Conservation (phyloP, 2,888 invertebrate species). For the Xanthorhoe designata region DNA sequence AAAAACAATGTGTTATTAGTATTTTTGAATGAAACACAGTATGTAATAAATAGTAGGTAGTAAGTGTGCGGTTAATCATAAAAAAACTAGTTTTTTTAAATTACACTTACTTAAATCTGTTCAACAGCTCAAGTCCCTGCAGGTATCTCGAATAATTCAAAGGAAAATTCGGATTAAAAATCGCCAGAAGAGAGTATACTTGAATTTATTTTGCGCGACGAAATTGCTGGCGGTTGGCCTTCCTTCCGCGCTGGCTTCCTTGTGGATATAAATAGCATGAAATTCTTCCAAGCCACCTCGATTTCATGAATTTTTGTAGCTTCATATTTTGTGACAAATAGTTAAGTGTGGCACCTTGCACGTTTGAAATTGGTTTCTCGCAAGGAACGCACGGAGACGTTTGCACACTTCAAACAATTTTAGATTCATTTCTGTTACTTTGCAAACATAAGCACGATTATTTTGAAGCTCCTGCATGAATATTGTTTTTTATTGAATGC, state of each 20-base stretch:
- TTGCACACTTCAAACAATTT: constrained; percentile 44
- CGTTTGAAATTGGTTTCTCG: constrained; percentile 59
- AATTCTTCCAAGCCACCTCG: constrained; percentile 58
- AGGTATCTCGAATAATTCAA: constrained; percentile 65
- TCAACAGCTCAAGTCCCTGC: constrained; percentile 38
- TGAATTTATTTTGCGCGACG: constrained; percentile 66
- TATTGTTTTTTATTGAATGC: neutral
- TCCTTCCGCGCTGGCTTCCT: constrained; percentile 59
- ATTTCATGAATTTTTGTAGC: constrained; percentile 72
- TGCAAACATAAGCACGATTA: constrained; percentile 1
- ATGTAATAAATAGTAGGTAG: too few relatives aligned
- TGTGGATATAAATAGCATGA: constrained; percentile 59
- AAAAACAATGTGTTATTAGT: too few relatives aligned
- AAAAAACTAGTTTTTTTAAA: constrained; percentile 24
- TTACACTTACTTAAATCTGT: constrained; percentile 38
- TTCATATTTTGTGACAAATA: constrained; percentile 71
- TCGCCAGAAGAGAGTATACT: constrained; percentile 55
- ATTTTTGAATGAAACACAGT: too few relatives aligned
- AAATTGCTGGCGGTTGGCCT: constrained; percentile 65
- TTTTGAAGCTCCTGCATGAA: constrained; percentile 3
- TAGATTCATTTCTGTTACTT: constrained; percentile 32
- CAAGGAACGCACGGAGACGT: constrained; percentile 49
- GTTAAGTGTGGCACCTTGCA: constrained; percentile 55
- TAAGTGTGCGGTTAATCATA: too few relatives aligned
- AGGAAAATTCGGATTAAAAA: constrained; percentile 68